Conservation (phyloP, 2,113 vertebrate species). For the Chloroceryle aenea region DNA sequence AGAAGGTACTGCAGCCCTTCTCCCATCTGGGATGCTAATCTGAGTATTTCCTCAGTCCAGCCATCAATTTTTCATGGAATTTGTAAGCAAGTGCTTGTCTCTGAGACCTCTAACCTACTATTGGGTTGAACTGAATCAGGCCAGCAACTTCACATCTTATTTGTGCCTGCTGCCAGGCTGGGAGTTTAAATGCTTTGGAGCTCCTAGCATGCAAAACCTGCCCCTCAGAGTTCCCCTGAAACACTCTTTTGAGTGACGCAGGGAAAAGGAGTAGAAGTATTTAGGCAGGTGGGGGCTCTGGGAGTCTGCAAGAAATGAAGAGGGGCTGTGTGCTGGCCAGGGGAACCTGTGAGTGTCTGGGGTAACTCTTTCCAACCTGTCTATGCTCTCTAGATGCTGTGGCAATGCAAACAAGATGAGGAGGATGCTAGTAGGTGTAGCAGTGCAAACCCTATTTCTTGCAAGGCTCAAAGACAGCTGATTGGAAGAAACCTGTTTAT, state of each 20-base stretch:
- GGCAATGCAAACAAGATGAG: not conserved
- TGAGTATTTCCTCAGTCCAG: not conserved
- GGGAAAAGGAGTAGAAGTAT: not conserved
- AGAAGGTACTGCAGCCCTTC: not conserved
- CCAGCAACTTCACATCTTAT: not conserved
- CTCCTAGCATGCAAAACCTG: not conserved
- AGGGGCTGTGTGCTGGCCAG: not conserved
- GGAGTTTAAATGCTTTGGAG: not conserved
- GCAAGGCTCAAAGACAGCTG: not conserved
- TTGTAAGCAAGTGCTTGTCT: not conserved
- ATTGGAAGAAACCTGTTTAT: constrained; percentile 57
- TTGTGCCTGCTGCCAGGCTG: not conserved
- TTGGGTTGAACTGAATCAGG: not conserved
- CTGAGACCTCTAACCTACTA: not conserved
- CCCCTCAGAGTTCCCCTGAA: not conserved
- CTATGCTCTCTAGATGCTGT: too few relatives aligned
- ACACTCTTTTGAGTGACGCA: accelerated
- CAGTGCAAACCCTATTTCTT: not conserved
- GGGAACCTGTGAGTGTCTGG: not conserved
- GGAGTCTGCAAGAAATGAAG: not conserved
- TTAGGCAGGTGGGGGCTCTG: accelerated
- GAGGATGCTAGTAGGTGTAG: not conserved
- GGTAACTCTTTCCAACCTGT: not conserved
- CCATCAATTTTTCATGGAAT: not conserved
- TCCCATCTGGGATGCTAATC: not conserved